Evolutionary conservation across 2,888 invertebrate species (phyloP).

Genomic region (Agonopterix arenella): DNA sequence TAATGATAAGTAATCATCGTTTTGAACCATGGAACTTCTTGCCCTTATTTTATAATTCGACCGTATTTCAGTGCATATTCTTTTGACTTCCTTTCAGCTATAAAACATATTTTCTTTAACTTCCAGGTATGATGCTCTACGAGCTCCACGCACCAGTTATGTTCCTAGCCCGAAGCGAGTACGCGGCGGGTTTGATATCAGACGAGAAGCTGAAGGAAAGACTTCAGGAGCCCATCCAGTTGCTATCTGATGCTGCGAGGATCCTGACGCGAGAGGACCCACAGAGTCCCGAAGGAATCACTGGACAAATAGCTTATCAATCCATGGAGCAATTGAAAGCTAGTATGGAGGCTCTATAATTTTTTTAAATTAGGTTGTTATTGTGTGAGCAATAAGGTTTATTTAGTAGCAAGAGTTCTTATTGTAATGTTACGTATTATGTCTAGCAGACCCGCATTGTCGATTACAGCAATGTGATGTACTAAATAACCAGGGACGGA

Average conservation of each 20-base stretch:
- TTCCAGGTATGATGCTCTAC: slow-evolving; percentile 83
- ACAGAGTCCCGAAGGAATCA: slow-evolving; percentile 80
- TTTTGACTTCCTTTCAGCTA: too few species aligned
- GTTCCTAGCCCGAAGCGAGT: slow-evolving; percentile 81
- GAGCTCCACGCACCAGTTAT: slow-evolving; percentile 88
- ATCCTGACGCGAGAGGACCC: slow-evolving; percentile 83
- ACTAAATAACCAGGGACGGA: too few species aligned
- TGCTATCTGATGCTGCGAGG: slow-evolving; percentile 79
- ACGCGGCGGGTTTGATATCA: slow-evolving; percentile 75
- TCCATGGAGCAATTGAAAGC: slow-evolving; percentile 63
- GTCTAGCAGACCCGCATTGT: too few species aligned
- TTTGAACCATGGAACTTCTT: too few species aligned
- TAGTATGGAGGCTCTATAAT: slow-evolving; percentile 38
- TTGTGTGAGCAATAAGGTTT: too few species aligned
- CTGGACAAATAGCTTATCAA: slow-evolving; percentile 76
- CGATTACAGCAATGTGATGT: too few species aligned
- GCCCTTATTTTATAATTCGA: too few species aligned
- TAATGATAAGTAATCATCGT: too few species aligned
- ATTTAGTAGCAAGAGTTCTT: too few species aligned
- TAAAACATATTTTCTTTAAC: too few species aligned
- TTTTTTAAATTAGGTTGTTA: neutral
- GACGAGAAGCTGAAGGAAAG: slow-evolving; percentile 78
- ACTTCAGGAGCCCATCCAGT: slow-evolving; percentile 79
- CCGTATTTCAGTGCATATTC: too few species aligned
- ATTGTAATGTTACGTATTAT: too few species aligned